Base-by-base conservation (phyloP, 2,797 vertebrate genomes). In the Eremophila alpestris region DNA sequence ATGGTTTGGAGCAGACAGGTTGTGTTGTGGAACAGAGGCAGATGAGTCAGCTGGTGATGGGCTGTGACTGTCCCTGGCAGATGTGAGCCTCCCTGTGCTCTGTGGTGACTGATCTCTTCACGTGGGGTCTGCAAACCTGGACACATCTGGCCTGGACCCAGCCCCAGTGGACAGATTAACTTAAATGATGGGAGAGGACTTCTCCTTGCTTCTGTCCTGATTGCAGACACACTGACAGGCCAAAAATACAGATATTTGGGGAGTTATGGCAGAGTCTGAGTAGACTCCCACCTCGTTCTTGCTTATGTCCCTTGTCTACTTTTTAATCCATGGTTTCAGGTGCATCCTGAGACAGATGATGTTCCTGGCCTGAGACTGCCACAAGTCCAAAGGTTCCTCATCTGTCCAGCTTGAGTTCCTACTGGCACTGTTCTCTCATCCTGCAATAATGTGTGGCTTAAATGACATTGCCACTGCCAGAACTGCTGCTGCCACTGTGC, bases 21-120 rank as follows among this genome's bases (percentile, higher is more conserved):
- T 89, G 68, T 70, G 36, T 20, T 88, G 9, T n/a, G 67, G 90
- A 94, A 34, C 20, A 48, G 77, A 54, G 84, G 52, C 75, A 67
- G 78, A 74, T 84, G 86, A 93, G 48, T 89, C 71, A 88, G 63
- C 10, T 68, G 70, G 43, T 65, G 41, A 11, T 0, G 0, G 91
- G 7, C 52, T 41, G 56, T 67, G 48, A 45, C 40, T 0, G 2
- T 76, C 69, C 51, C 60, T 7, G 0, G 0, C 11, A 62, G 49
- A 16, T 26, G 48, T 0, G 1, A 48, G 13, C 58, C 36, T 84
- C n/a, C 48, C 6, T 3, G 43, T 70, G 58, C 58, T 79, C 77
- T 8, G 0, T 14, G 41, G 9, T 24, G 56, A 40, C 41, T 32
- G 67, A 62, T 15, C 24, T 0, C 0, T 32, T 78, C 45, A 2